These are phyloP conservation scores for Orius laevigatus DNA, from an alignment of 1,140 invertebrate species.

Conservation along the genomic window DNA sequence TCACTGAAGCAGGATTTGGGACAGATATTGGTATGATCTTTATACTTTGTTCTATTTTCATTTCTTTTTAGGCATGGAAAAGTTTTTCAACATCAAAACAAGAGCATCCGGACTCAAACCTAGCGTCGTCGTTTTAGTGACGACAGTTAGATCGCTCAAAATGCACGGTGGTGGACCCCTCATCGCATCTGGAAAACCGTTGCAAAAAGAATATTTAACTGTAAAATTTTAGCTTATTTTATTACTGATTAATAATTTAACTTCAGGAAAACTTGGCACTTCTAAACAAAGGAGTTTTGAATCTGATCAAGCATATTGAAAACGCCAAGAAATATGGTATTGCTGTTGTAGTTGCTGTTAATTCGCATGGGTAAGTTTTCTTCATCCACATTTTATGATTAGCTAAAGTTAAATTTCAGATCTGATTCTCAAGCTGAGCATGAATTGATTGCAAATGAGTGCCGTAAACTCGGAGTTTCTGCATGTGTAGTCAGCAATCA, in stretches of 20 bases:
- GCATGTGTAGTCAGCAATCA: conserved; percentile 76
- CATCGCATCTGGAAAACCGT: conserved; percentile 66
- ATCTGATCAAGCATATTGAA: conserved; percentile 85
- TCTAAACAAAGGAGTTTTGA: conserved; percentile 73
- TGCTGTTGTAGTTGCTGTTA: conserved; percentile 91
- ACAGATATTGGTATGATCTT: conserved; percentile 71
- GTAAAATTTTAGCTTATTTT: conserved; percentile 44
- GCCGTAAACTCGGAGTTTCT: conserved; percentile 62
- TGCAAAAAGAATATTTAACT: conserved; percentile 68
- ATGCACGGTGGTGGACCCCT: conserved; percentile 94
- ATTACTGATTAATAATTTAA: conserved; percentile 22
- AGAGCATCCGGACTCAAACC: conserved; percentile 74
- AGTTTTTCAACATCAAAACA: conserved; percentile 98
- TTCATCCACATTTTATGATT: not conserved
- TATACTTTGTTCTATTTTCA: not conserved
- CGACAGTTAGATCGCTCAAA: conserved; percentile 87
- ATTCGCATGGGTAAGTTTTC: conserved; percentile 57
- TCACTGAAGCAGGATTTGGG: conserved; percentile 96
- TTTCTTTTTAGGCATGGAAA: conserved; percentile 67
- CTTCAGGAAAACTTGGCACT: conserved; percentile 72
- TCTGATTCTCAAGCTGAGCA: conserved; percentile 74
- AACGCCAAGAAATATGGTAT: conserved; percentile 82
- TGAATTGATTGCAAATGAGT: conserved; percentile 55
- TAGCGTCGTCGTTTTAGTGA: conserved; percentile 81
- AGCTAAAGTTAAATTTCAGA: not conserved